Conservation (phyloP, 2,797 vertebrate species). For the Lacerta agilis region DNA sequence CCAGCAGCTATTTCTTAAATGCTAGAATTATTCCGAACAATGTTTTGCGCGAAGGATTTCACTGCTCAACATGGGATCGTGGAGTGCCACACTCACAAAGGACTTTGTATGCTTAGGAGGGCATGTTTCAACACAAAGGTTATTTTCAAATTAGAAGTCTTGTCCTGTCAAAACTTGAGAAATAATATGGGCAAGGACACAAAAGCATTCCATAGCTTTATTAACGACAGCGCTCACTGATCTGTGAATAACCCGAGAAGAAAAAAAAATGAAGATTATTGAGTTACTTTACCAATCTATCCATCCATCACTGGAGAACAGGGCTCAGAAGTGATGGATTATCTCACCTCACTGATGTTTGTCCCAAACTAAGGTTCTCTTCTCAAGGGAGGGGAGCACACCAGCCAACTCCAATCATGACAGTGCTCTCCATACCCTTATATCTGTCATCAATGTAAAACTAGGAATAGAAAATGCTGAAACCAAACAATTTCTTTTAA, state of each 20-base stretch:
- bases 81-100: background rate
- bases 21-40: background rate
- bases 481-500: constrained; percentile 34
- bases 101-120: constrained; percentile 25
- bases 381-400: constrained; percentile 64
- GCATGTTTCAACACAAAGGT: constrained; percentile 70
- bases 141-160: constrained; percentile 82
- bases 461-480: background rate
- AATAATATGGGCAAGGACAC: constrained; percentile 82
- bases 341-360: constrained; percentile 72
- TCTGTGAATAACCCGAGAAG: constrained; percentile 85
- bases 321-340: constrained; percentile 85
- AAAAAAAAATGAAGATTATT: constrained; percentile 82
- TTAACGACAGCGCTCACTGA: constrained; percentile 85
- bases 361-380: constrained; percentile 69
- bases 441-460: constrained; percentile 35
- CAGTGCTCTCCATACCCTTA: constrained; percentile 39
- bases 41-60: background rate
- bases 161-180: constrained; percentile 80
- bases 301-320: constrained; percentile 84
- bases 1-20: background rate
- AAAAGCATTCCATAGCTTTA: constrained; percentile 85
- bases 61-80: constrained; percentile 7
- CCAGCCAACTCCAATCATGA: constrained; percentile 57
- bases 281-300: constrained; percentile 86